Percentiles rank a stretch among this genome's conserved stretches.
Conservation (phyloP, 2,797 vertebrate species). For the Chaunax sp. region DNA sequence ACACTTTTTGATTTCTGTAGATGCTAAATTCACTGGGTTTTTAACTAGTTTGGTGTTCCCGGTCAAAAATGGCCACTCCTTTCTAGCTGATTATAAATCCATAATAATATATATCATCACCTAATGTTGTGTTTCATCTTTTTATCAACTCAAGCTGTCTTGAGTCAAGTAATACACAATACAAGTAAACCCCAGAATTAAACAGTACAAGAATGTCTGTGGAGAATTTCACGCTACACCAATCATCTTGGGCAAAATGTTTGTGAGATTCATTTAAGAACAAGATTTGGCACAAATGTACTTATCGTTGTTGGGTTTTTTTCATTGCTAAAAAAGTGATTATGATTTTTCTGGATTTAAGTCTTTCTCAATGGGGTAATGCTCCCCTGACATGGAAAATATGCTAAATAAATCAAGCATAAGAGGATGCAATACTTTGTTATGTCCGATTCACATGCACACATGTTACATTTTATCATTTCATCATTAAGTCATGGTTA, state of each 20-base stretch:
- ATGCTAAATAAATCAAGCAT: not conserved
- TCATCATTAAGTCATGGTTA: not conserved
- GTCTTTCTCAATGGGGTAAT: not conserved
- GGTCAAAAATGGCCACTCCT: too few relatives aligned
- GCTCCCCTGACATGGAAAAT: not conserved
- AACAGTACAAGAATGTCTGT: not conserved
- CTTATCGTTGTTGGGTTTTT: not conserved
- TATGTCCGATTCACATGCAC: too few relatives aligned
- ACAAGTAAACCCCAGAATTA: too few relatives aligned
- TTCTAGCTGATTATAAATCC: too few relatives aligned
- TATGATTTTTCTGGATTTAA: not conserved
- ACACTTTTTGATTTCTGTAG: too few relatives aligned
- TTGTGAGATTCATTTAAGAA: not conserved
- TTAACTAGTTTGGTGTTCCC: too few relatives aligned
- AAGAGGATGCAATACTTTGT: not conserved
- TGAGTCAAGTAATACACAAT: too few relatives aligned
- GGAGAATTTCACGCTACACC: not conserved
- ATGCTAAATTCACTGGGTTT: too few relatives aligned
- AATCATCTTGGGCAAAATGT: not conserved
- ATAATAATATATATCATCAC: too few relatives aligned
- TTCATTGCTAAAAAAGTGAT: not conserved
- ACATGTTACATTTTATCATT: not conserved
- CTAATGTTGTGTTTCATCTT: too few relatives aligned
- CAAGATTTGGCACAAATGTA: not conserved
- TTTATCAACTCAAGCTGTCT: too few relatives aligned